Percentiles rank a stretch among this genome's conserved stretches.
Evolutionary conservation across 2,888 invertebrate species (phyloP).

Genomic region (Lasioglossum zephyrum): DNA sequence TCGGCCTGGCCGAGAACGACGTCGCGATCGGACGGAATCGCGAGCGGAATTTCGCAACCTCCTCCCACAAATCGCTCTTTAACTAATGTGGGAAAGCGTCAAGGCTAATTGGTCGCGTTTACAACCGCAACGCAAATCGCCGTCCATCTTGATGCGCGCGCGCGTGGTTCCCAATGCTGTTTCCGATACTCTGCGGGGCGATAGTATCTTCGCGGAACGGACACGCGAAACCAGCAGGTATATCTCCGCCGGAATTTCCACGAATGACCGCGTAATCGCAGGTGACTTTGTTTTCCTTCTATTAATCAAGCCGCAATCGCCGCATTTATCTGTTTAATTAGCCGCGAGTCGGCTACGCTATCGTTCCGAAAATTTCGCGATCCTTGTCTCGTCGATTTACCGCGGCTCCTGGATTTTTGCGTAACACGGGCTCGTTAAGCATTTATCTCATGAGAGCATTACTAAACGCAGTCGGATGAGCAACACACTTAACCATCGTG

Average conservation of each 20-base stretch:
- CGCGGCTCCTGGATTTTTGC: conserved; percentile 20
- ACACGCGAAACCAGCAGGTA: conserved; percentile 36
- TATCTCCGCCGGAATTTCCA: conserved; percentile 34
- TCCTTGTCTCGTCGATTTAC: conserved; percentile 20
- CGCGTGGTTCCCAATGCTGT: conserved; percentile 1
- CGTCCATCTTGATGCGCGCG: conserved; percentile 48
- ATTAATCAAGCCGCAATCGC: background rate
- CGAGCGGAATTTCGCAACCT: conserved; percentile 71
- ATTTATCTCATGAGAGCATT: conserved; percentile 52
- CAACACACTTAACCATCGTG: background rate
- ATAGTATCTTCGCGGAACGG: conserved; percentile 37
- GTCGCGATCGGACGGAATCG: conserved; percentile 59
- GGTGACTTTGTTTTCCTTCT: background rate
- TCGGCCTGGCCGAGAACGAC: conserved; percentile 57
- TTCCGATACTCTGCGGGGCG: conserved; percentile 42
- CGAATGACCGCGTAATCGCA: conserved; percentile 3
- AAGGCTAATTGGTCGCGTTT: conserved; percentile 70
- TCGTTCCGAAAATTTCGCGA: conserved; percentile 31
- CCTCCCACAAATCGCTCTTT: conserved; percentile 47
- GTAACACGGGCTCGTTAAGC: conserved; percentile 48
- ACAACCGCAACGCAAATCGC: conserved; percentile 42
- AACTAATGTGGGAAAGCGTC: conserved; percentile 76
- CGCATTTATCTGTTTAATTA: conserved; percentile 34
- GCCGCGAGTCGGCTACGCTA: background rate
- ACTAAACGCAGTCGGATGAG: conserved; percentile 27